Evolutionary conservation across 2,113 vertebrate genomes (phyloP).

Genomic region (Phyllopteryx taeniolatus): DNA sequence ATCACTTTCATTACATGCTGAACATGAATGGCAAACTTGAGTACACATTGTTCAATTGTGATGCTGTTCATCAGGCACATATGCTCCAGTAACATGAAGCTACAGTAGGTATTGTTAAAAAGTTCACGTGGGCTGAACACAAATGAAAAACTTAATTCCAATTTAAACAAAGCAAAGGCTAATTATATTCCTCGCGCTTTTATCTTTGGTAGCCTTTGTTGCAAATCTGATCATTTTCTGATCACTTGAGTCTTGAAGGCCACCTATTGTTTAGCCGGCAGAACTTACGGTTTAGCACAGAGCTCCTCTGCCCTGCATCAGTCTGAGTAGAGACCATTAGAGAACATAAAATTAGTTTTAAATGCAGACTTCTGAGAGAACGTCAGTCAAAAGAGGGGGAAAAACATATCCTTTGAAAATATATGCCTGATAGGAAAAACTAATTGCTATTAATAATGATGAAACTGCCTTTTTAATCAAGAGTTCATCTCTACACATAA

Average conservation of each 20-base stretch:
- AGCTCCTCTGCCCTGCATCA: conserved; percentile 6
- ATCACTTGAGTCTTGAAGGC: conserved; percentile 1
- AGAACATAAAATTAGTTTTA: neutral
- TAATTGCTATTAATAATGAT: conserved; percentile 44
- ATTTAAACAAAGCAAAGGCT: neutral
- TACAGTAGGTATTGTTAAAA: neutral
- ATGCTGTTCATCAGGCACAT: neutral
- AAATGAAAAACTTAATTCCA: neutral
- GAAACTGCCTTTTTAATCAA: conserved; percentile 30
- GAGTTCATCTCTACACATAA: conserved; percentile 47
- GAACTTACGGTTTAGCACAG: conserved; percentile 2
- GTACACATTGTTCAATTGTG: neutral
- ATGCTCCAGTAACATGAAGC: neutral
- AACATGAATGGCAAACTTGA: too few relatives aligned
- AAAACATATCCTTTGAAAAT: conserved; percentile 37
- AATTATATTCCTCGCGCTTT: neutral
- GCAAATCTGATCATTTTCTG: neutral
- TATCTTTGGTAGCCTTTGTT: neutral
- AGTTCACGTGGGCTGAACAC: neutral
- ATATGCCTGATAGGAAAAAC: conserved; percentile 32
- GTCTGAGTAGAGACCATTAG: neutral
- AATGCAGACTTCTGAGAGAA: neutral
- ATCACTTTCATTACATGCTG: too few relatives aligned
- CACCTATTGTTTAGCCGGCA: conserved; percentile 8
- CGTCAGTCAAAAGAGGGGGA: conserved; percentile 36